phyloP scores from a whole-genome alignment of 2,797 vertebrate genomes.

The Fringilla coelebs region DNA sequence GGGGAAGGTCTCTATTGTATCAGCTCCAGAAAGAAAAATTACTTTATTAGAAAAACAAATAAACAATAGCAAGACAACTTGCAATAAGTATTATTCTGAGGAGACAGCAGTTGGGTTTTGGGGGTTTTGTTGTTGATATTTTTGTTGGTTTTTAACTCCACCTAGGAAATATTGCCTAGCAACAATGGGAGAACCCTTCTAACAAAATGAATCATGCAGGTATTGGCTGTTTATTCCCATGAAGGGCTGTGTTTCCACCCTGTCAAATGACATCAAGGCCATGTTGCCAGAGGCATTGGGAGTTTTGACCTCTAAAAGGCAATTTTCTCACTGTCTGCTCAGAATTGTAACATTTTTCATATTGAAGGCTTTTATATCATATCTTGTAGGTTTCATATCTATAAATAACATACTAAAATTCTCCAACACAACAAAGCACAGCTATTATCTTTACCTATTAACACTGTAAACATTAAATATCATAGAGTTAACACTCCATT shows the following conservation, averaged over 20 bases:
- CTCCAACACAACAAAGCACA: not conserved
- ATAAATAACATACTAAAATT: constrained; percentile 47
- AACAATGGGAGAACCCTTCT: constrained; percentile 36
- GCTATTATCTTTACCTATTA: not conserved
- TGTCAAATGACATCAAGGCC: constrained; percentile 69
- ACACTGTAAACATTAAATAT: not conserved
- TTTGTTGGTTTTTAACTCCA: not conserved
- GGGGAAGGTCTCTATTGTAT: not conserved
- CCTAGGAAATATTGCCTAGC: constrained; percentile 52
- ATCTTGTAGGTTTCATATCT: constrained; percentile 49
- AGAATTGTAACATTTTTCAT: constrained; percentile 65
- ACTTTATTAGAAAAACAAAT: not conserved
- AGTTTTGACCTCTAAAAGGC: constrained; percentile 70
- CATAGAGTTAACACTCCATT: not conserved
- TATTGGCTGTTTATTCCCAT: constrained; percentile 63
- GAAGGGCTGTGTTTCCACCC: constrained; percentile 65
- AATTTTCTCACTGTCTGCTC: constrained; percentile 69
- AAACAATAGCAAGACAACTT: not conserved
- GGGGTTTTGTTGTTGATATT: not conserved
- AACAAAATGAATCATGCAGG: constrained; percentile 49
- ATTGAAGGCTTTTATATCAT: constrained; percentile 65
- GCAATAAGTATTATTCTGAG: not conserved
- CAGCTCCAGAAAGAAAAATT: not conserved
- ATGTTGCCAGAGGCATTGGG: constrained; percentile 54
- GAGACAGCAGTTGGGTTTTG: not conserved